These are phyloP conservation scores for Belonocnema kinseyi DNA, from an alignment of 1,140 invertebrate species.

Conservation along the genomic window DNA sequence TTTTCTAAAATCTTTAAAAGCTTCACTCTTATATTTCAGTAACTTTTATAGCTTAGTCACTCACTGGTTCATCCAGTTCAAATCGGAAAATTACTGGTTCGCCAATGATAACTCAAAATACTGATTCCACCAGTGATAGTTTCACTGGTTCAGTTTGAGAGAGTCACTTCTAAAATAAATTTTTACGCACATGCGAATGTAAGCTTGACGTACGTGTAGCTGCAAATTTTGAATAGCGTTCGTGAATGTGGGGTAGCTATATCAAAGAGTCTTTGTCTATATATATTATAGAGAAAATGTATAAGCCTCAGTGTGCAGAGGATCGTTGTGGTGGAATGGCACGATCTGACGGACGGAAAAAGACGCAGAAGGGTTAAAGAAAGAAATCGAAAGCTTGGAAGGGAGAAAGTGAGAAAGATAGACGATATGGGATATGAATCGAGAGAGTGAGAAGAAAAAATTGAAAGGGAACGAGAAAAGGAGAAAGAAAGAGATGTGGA, in stretches of 20 bases:
- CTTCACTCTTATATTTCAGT: too few relatives aligned
- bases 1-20: too few relatives aligned
- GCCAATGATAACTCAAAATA: too few relatives aligned
- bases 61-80: too few relatives aligned
- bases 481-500: not conserved
- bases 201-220: not conserved
- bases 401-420: constrained; percentile 39
- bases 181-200: not conserved
- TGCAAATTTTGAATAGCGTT: not conserved
- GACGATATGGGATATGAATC: constrained; percentile 37
- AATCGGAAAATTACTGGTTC: too few relatives aligned
- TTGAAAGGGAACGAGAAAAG: constrained; percentile 33
- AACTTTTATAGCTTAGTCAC: too few relatives aligned
- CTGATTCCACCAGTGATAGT: too few relatives aligned
- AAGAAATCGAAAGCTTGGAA: constrained; percentile 12
- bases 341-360: constrained; percentile 58
- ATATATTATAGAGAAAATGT: constrained; percentile 37
- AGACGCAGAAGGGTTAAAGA: constrained; percentile 39
- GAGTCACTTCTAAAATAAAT: not conserved
- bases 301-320: constrained; percentile 59
- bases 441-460: constrained; percentile 41
- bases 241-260: constrained; percentile 3
- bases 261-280: constrained; percentile 20
- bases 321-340: constrained; percentile 65
- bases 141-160: too few relatives aligned